A percentile compares a stretch with the other conserved stretches of the same genome.
Evolutionary conservation across 2,888 invertebrate genomes (phyloP).

Genomic region (Rhorus exstirpatorius): DNA sequence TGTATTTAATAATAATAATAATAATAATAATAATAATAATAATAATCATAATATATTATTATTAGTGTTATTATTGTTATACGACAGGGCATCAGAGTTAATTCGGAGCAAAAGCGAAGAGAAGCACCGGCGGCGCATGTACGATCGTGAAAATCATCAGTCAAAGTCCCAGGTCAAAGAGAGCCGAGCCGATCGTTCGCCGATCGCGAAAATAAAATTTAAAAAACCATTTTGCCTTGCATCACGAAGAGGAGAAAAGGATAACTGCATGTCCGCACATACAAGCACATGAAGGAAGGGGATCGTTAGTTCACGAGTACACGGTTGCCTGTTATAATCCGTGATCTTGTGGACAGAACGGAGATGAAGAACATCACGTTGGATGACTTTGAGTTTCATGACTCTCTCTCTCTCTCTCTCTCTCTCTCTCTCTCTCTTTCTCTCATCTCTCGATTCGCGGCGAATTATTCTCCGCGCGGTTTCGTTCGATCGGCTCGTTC

Average conservation of each 20-base stretch:
- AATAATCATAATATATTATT: slow-evolving; percentile 36
- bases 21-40: too few relatives aligned
- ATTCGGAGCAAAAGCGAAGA: slow-evolving; percentile 23
- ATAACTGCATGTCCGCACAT: background rate
- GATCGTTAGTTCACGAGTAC: slow-evolving; percentile 55
- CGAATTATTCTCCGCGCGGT: slow-evolving; percentile 37
- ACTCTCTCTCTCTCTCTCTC: slow-evolving; percentile 14
- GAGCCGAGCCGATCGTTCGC: slow-evolving; percentile 65
- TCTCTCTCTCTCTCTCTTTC: background rate
- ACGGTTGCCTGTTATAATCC: slow-evolving; percentile 6
- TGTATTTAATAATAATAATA: too few relatives aligned
- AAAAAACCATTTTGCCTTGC: slow-evolving; percentile 46
- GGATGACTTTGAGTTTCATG: slow-evolving; percentile 55
- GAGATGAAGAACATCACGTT: slow-evolving; percentile 37
- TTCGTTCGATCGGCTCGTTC: slow-evolving; percentile 10
- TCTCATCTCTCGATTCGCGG: slow-evolving; percentile 18
- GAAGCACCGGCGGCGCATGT: slow-evolving; percentile 21
- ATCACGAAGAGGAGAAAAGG: slow-evolving; percentile 56
- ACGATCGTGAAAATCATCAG: slow-evolving; percentile 71
- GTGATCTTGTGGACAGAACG: slow-evolving; percentile 29
- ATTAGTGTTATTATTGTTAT: slow-evolving; percentile 28
- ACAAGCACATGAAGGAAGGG: slow-evolving; percentile 33
- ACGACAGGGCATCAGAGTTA: slow-evolving; percentile 15
- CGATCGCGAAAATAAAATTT: slow-evolving; percentile 50
- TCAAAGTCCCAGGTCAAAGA: slow-evolving; percentile 73